Conservation (phyloP, 2,113 vertebrate genomes). For the Caracal caracal region DNA sequence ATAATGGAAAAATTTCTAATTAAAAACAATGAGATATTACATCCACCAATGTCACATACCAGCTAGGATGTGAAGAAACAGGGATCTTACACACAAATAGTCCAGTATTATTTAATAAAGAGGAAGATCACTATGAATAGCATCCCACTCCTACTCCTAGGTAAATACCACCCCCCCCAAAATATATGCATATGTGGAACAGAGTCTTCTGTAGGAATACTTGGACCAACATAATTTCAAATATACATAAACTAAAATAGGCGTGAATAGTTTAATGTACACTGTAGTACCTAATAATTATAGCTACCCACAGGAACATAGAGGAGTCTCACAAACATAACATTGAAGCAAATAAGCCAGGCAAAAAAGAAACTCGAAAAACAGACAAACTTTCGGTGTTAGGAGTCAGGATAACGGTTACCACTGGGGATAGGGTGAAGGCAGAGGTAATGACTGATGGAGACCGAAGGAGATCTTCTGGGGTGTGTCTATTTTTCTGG, state of each 20-base stretch:
- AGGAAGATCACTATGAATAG: neutral
- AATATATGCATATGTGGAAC: neutral
- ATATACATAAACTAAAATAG: neutral
- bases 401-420: neutral
- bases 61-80: neutral
- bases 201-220: neutral
- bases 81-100: neutral
- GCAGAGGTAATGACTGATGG: neutral
- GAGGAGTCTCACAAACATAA: neutral
- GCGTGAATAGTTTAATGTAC: neutral
- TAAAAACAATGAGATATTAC: neutral
- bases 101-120: neutral
- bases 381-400: neutral
- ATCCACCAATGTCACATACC: neutral
- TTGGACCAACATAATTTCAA: neutral
- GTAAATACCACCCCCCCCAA: neutral
- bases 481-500: neutral
- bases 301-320: neutral
- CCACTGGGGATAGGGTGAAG: neutral
- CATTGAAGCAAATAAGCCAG: neutral
- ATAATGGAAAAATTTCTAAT: neutral
- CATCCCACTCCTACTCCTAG: neutral
- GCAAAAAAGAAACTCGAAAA: neutral
- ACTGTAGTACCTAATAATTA: neutral
- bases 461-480: neutral